Evolutionary conservation across 2,797 vertebrate species (phyloP).

Genomic region (Pyrocephalus nanus): DNA sequence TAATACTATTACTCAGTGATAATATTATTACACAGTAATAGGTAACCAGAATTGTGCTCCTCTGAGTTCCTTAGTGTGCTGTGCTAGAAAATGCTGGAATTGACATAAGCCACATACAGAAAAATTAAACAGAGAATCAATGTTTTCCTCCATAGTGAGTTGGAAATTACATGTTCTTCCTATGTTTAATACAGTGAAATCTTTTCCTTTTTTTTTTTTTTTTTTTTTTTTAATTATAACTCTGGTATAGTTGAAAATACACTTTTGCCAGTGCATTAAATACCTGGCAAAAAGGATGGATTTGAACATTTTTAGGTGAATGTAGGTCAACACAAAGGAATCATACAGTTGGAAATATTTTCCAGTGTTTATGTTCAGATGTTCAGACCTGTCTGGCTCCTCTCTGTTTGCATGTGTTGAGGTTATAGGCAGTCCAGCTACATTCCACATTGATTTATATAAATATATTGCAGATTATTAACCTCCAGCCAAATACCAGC

Average conservation of each 20-base stretch:
- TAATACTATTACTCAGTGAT: not conserved
- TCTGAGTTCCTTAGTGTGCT: not conserved
- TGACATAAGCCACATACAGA: not conserved
- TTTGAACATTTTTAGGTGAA: conserved; percentile 69
- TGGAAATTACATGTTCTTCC: not conserved
- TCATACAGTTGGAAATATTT: conserved; percentile 73
- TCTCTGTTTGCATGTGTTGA: conserved; percentile 72
- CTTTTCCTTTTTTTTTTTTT: not conserved
- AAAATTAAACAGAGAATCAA: not conserved
- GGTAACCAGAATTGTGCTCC: not conserved
- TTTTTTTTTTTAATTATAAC: conserved; percentile 16
- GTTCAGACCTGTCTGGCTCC: conserved; percentile 74
- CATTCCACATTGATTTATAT: conserved; percentile 75
- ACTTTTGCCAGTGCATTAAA: conserved; percentile 60
- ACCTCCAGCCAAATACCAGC: conserved; percentile 61
- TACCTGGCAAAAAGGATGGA: conserved; percentile 57
- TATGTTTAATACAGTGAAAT: conserved; percentile 7
- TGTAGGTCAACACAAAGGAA: conserved; percentile 71
- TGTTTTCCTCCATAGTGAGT: conserved; percentile 9
- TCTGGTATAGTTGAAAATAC: conserved; percentile 2
- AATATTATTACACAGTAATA: not conserved
- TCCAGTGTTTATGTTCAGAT: conserved; percentile 75
- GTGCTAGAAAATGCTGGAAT: not conserved
- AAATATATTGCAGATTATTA: conserved; percentile 71
- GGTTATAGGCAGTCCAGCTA: conserved; percentile 63